These are phyloP conservation scores for Rhyacichthys aspro DNA, from an alignment of 2,797 vertebrate genomes.

Conservation along the genomic window DNA sequence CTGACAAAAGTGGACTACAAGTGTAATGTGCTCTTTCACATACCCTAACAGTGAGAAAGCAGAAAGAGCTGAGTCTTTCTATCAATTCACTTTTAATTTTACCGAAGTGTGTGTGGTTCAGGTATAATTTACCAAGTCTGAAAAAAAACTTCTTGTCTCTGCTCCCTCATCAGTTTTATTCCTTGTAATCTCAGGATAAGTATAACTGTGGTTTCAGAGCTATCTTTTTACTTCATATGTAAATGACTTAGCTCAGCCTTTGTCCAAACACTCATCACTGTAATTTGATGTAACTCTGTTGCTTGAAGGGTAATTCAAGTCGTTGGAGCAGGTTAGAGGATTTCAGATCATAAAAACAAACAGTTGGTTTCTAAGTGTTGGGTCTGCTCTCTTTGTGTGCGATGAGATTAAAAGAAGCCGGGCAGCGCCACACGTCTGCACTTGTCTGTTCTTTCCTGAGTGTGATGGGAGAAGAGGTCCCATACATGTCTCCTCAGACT, in stretches of 20 bases:
- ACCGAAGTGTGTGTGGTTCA: neutral
- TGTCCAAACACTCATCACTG: constrained; percentile 38
- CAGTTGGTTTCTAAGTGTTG: constrained; percentile 51
- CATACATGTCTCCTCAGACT: neutral
- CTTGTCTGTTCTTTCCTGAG: constrained; percentile 25
- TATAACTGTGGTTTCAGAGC: neutral
- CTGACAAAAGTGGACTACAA: no score
- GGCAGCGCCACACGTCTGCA: constrained; percentile 17
- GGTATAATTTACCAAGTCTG: neutral
- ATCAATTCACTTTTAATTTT: no score
- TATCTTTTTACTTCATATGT: no score
- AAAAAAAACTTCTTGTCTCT: neutral
- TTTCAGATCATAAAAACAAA: constrained; percentile 51
- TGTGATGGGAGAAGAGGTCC: neutral
- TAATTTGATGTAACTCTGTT: constrained; percentile 27
- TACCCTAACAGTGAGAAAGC: neutral
- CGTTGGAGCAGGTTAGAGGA: constrained; percentile 23
- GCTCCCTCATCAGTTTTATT: neutral
- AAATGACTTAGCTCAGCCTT: constrained; percentile 18
- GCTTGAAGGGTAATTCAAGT: constrained; percentile 14
- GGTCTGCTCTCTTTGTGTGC: constrained; percentile 22
- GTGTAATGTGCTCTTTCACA: no score
- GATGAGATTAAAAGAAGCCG: constrained; percentile 36
- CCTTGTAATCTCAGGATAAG: neutral
- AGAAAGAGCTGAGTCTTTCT: no score